Percentiles rank a stretch among this genome's conserved stretches.
Conservation (phyloP, 2,888 invertebrate genomes). For the Ennomos fuscantarius region DNA sequence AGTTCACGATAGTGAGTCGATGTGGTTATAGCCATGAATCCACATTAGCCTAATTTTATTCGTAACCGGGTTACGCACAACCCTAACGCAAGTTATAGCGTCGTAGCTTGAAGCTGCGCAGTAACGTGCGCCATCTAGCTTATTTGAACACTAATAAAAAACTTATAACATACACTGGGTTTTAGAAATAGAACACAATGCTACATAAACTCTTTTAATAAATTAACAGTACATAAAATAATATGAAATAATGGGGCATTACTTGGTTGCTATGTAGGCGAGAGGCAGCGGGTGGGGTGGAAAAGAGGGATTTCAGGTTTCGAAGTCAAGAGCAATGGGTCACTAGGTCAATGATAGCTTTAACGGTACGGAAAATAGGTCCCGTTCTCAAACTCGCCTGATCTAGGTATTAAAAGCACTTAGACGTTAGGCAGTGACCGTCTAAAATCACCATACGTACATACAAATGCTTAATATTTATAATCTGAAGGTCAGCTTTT, state of each 20-base stretch:
- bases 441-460: no score
- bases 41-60: constrained; percentile 17
- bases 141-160: constrained; percentile 7
- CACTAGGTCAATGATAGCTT: constrained; percentile 71
- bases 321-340: constrained; percentile 80
- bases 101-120: constrained; percentile 14
- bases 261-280: constrained; percentile 20
- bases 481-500: no score
- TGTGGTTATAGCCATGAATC: constrained; percentile 3
- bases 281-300: constrained; percentile 21
- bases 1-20: background rate
- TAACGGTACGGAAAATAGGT: constrained; percentile 25
- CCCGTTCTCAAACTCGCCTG: constrained; percentile 8
- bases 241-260: background rate
- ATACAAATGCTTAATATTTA: no score
- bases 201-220: background rate
- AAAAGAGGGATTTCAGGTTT: constrained; percentile 57
- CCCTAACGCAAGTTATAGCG: constrained; percentile 11
- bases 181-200: background rate
- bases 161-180: background rate
- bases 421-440: background rate
- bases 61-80: constrained; percentile 25
- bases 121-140: constrained; percentile 13
- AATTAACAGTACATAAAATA: background rate
- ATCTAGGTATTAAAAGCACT: constrained; percentile 11